Evolutionary conservation across 1,140 invertebrate species (phyloP).

Genomic region (Sesamia nonagrioides): DNA sequence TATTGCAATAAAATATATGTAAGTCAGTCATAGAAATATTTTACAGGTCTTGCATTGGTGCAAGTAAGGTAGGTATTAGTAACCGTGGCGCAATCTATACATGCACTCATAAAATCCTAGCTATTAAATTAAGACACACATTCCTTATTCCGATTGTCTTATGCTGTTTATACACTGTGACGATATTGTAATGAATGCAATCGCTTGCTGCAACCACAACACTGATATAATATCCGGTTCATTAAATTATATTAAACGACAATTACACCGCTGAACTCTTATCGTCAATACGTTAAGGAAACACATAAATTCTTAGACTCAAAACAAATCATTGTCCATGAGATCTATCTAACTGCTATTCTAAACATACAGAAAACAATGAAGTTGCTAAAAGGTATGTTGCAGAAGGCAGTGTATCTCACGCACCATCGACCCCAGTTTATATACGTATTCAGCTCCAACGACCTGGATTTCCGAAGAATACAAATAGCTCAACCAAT

Average conservation of each 20-base stretch:
- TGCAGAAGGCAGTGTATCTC: slow-evolving; percentile 49
- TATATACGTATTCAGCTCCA: slow-evolving; percentile 60
- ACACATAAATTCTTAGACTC: slow-evolving; percentile 7
- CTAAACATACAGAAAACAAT: slow-evolving; percentile 66
- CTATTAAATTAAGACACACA: slow-evolving; percentile 29
- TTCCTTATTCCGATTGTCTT: slow-evolving; percentile 51
- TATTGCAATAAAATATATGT: too few relatives aligned
- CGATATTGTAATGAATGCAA: slow-evolving; percentile 48
- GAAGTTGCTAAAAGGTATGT: slow-evolving; percentile 58
- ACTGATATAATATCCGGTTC: slow-evolving; percentile 32
- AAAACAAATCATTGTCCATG: slow-evolving; percentile 34
- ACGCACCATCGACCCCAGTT: slow-evolving; percentile 54
- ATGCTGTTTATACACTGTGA: slow-evolving; percentile 52
- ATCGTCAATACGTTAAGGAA: slow-evolving; percentile 47
- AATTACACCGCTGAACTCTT: slow-evolving; percentile 33
- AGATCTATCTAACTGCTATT: slow-evolving; percentile 49
- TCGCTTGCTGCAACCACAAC: slow-evolving; percentile 43
- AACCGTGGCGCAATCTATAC: too few relatives aligned
- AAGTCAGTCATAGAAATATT: too few relatives aligned
- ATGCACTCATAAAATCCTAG: slow-evolving; percentile 2
- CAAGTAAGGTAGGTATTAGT: too few relatives aligned
- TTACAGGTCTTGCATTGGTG: too few relatives aligned
- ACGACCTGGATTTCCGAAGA: slow-evolving; percentile 70
- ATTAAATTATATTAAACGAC: slow-evolving; percentile 41
- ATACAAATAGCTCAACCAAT: slow-evolving; percentile 64